Conservation (phyloP, 1,140 invertebrate genomes). For the Hyposmocoma kahamanoa region DNA sequence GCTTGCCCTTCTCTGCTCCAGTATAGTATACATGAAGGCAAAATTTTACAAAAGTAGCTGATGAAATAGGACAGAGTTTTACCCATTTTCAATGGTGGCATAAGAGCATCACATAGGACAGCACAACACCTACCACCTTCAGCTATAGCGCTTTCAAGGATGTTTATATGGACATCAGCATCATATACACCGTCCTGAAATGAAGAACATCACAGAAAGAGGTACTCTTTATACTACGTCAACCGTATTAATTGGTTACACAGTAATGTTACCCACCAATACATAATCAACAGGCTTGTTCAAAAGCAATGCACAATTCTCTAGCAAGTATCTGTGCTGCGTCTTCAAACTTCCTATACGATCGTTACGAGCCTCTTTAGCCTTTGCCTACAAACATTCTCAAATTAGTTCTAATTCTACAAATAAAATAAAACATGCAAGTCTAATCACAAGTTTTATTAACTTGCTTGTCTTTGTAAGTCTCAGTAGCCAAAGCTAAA, state of each 20-base stretch:
- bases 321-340: conserved; percentile 77
- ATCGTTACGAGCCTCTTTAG: conserved; percentile 68
- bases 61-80: conserved; percentile 8
- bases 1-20: too few species aligned
- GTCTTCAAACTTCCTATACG: conserved; percentile 70
- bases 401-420: conserved; percentile 10
- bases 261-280: conserved; percentile 64
- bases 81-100: conserved; percentile 65
- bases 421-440: conserved; percentile 16
- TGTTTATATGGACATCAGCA: conserved; percentile 74
- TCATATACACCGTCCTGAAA: conserved; percentile 77
- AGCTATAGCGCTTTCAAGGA: conserved; percentile 69
- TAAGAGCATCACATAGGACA: conserved; percentile 51
- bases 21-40: too few species aligned
- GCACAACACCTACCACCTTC: conserved; percentile 64
- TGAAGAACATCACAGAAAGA: not conserved
- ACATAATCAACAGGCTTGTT: conserved; percentile 74
- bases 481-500: conserved; percentile 49
- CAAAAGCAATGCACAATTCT: conserved; percentile 76
- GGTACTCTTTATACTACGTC: not conserved
- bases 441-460: conserved; percentile 23
- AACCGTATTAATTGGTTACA: not conserved
- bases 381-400: conserved; percentile 65
- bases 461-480: conserved; percentile 69
- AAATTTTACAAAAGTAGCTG: not conserved